Evolutionary conservation across 1,140 invertebrate species (phyloP).

Genomic region (Trialeurodes vaporariorum): DNA sequence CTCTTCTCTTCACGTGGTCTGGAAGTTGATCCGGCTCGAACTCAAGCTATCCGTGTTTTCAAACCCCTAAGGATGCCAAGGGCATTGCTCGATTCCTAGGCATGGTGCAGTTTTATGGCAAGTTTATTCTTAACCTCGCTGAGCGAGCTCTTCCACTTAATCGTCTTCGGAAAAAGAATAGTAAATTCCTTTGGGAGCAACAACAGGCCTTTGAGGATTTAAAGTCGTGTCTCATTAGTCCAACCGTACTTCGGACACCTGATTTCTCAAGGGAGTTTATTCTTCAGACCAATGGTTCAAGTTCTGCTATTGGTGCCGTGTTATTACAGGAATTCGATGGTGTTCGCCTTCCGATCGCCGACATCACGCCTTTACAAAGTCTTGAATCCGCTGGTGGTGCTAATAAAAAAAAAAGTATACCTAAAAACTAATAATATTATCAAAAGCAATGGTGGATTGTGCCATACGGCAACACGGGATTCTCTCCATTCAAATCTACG

Average conservation of each 20-base stretch:
- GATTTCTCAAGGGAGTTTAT: background rate
- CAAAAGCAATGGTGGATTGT: no score
- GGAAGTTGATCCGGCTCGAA: constrained; percentile 18
- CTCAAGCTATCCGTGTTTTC: constrained; percentile 19
- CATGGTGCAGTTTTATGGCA: background rate
- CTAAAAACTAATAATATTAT: no score
- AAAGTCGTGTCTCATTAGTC: background rate
- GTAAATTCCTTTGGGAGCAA: background rate
- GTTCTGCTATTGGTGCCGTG: background rate
- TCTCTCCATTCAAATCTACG: no score
- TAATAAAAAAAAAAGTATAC: no score
- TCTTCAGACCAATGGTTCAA: background rate
- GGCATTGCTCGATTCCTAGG: background rate
- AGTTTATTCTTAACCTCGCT: background rate
- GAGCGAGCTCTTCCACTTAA: background rate
- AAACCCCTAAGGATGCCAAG: constrained; percentile 16
- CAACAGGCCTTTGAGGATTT: background rate
- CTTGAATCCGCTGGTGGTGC: no score
- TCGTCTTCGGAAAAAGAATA: background rate
- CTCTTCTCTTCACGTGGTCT: constrained; percentile 23
- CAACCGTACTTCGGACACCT: background rate
- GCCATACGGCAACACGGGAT: no score
- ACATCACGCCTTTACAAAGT: no score
- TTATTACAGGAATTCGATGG: background rate
- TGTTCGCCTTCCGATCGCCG: background rate